Base-by-base conservation (phyloP, 2,797 vertebrate species). In the Vireo griseus region DNA sequence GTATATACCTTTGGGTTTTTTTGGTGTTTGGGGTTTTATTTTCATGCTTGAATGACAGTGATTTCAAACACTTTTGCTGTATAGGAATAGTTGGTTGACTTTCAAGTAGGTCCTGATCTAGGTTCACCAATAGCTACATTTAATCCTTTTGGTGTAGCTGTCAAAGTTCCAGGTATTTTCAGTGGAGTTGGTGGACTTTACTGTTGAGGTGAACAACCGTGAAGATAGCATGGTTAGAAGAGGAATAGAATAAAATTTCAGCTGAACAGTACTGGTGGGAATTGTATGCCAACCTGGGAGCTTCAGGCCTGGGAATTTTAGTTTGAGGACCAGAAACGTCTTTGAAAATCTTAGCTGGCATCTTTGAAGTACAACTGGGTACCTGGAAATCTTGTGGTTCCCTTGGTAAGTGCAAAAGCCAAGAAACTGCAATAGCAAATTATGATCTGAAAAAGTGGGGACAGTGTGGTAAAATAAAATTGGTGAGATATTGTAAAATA, bases 1-100 rank as follows among this genome's bases (percentile, higher is more conserved):
- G 4, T 50, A 4, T 19, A 44, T 22, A 35, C 0, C 4, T 65
- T 57, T 31, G 11, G 2, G 3, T 0, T 11, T 40, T 45, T 59
- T 75, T 54, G 4, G 33, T 54, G 6, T 33, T 54, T 33, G 16
- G 3, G 2, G 5, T 0, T 6, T 21, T 74, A 35, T 52, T 45
- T 68, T 40, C 5, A 17, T 62, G 42, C 58, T 66, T 71, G 22
- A 86, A 48, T 67, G 2, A 5, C 12, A 74, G 4, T 39, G 5
- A 59, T 52, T 69, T 71, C 16, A 73, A 66, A 55, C 37, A 47
- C 6, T 72, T 82, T 10, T 84, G 9, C 18, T 62, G 19, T 21
- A 50, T 9, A 33, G 11, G 28, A 86, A 33, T 31, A 81, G 22
- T 26, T 82, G 10, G 11, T 90, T 65, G 84, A 13, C 4, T 78